A percentile compares a stretch with the other conserved stretches of the same genome.
These are phyloP conservation scores for Drosophila mojavensis DNA, from an alignment of 1,140 invertebrate species.

Conservation along the genomic window DNA sequence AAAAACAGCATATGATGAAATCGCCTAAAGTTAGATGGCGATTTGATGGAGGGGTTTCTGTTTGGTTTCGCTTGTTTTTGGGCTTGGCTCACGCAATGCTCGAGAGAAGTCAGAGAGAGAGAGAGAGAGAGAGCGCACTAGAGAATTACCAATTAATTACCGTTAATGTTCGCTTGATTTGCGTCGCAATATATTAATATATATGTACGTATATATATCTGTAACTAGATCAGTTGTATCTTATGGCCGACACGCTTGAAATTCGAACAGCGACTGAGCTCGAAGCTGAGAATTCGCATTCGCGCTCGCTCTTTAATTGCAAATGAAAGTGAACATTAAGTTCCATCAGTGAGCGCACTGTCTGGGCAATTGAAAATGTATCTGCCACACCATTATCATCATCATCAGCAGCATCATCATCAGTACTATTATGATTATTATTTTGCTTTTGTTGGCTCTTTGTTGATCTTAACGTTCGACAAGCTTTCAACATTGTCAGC, in stretches of 20 bases:
- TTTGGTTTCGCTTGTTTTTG: conserved; percentile 19
- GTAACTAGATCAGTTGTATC: conserved; percentile 32
- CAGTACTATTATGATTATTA: conserved; percentile 29
- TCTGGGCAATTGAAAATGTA: conserved; percentile 32
- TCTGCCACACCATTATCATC: conserved; percentile 27
- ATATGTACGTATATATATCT: neutral
- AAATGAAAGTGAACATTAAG: conserved; percentile 61
- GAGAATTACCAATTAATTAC: conserved; percentile 62
- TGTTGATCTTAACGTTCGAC: conserved; percentile 33
- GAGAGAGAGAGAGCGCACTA: conserved; percentile 13
- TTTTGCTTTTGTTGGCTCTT: conserved; percentile 9
- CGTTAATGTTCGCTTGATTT: conserved; percentile 52
- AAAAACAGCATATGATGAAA: conserved; percentile 68
- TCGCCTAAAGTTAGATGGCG: conserved; percentile 70
- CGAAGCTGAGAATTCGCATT: conserved; percentile 41
- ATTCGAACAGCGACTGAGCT: conserved; percentile 53
- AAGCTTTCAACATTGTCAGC: conserved; percentile 38
- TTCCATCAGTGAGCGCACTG: conserved; percentile 15
- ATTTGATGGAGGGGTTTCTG: conserved; percentile 33
- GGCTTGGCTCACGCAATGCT: conserved; percentile 54
- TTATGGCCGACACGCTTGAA: conserved; percentile 40
- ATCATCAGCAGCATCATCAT: conserved; percentile 51
- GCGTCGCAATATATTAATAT: conserved; percentile 24
- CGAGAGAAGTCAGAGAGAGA: conserved; percentile 3
- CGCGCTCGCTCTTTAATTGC: conserved; percentile 45